These are phyloP conservation scores for Loris lydekkerianus DNA, from an alignment of 2,797 vertebrate genomes.

Conservation along the genomic window DNA sequence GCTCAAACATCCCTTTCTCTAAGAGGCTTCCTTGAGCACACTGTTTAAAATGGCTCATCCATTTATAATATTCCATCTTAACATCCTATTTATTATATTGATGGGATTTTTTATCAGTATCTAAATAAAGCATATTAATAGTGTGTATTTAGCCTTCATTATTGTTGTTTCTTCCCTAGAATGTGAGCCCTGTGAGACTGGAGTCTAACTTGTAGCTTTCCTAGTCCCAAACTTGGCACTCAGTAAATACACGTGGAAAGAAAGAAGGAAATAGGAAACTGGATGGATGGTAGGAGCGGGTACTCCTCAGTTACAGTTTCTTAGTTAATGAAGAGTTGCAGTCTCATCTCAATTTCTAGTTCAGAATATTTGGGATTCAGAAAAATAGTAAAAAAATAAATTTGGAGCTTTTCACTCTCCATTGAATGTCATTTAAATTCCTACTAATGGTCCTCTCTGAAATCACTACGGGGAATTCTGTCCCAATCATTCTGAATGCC, in stretches of 20 bases:
- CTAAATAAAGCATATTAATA: not conserved
- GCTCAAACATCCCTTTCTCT: not conserved
- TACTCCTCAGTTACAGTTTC: not conserved
- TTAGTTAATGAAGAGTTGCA: not conserved
- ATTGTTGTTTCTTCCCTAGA: not conserved
- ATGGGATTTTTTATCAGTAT: not conserved
- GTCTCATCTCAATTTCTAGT: slow-evolving; percentile 41
- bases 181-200: not conserved
- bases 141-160: not conserved
- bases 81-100: not conserved
- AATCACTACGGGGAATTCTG: not conserved
- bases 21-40: not conserved
- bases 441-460: not conserved
- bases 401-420: not conserved
- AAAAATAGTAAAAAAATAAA: not conserved
- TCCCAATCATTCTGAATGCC: not conserved
- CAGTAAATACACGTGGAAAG: not conserved
- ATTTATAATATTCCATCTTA: slow-evolving; percentile 25
- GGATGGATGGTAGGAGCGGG: not conserved
- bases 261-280: not conserved
- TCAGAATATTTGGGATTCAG: slow-evolving; percentile 26
- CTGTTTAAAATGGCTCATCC: not conserved
- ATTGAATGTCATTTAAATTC: not conserved
- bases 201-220: not conserved
- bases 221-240: not conserved